Conservation (phyloP, 2,113 vertebrate genomes). For the Ctenomys sociabilis region DNA sequence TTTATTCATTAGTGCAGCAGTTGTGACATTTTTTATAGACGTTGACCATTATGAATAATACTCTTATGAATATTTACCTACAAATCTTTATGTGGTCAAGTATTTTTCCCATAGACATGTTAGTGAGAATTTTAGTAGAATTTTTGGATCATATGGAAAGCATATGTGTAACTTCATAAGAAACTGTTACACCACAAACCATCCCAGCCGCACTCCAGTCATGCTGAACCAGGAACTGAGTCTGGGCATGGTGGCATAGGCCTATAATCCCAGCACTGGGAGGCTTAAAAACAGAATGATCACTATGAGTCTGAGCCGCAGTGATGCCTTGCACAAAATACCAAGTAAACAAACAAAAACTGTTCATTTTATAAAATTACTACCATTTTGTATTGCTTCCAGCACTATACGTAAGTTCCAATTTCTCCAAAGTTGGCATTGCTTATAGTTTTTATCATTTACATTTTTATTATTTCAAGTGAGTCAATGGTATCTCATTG, state of each 20-base stretch:
- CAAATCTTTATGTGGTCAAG: not conserved
- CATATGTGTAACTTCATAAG: not conserved
- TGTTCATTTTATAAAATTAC: not conserved
- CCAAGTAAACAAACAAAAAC: not conserved
- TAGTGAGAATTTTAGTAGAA: not conserved
- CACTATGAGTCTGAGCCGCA: no score
- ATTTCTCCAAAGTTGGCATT: not conserved
- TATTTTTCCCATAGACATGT: not conserved
- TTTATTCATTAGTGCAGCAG: not conserved
- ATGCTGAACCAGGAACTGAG: no score
- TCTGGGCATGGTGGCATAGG: no score
- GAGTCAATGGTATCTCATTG: not conserved
- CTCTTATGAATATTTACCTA: not conserved
- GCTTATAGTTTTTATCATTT: not conserved
- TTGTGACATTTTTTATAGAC: not conserved
- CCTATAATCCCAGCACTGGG: no score
- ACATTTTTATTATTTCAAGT: not conserved
- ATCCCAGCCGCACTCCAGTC: accelerated
- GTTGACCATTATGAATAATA: not conserved
- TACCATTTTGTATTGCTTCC: not conserved
- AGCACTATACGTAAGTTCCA: not conserved
- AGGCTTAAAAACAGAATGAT: no score
- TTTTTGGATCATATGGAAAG: not conserved
- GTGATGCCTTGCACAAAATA: no score
- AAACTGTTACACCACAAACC: not conserved